A percentile compares a stretch with the other conserved stretches of the same genome.
Conservation (phyloP, 2,113 vertebrate species). For the Grammomys surdaster region DNA sequence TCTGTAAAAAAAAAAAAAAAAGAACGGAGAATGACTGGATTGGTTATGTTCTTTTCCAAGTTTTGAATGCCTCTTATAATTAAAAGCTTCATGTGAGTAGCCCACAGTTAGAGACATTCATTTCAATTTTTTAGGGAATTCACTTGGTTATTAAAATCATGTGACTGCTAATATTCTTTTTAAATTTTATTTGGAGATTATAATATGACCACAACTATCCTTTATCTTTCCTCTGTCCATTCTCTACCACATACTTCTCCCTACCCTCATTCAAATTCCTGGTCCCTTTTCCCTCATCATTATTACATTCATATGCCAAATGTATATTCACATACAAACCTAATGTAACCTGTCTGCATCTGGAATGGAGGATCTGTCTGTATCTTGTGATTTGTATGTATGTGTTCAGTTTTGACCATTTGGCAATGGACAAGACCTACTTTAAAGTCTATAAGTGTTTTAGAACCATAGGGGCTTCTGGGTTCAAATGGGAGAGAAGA, state of each 20-base stretch:
- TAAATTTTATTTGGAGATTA: not conserved
- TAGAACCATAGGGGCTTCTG: not conserved
- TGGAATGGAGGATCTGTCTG: too few relatives aligned
- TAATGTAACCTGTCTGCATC: not conserved
- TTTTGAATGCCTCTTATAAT: not conserved
- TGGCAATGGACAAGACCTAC: not conserved
- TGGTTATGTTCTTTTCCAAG: not conserved
- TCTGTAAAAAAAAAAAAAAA: conserved; percentile 85
- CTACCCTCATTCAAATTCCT: not conserved
- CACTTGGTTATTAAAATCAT: not conserved
- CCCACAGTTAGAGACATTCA: not conserved
- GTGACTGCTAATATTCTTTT: not conserved
- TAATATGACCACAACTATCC: not conserved
- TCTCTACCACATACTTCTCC: too few relatives aligned
- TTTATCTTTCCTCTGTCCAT: not conserved
- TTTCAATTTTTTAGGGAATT: conserved; percentile 25
- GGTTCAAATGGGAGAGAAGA: not conserved
- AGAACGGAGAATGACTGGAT: conserved; percentile 55
- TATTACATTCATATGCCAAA: not conserved
- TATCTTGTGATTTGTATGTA: not conserved
- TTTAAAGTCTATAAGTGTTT: not conserved
- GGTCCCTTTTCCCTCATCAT: not conserved
- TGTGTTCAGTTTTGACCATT: not conserved
- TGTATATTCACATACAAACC: not conserved
- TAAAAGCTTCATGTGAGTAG: not conserved